These are phyloP conservation scores for Dasyprocta punctata DNA, from an alignment of 2,113 vertebrate species.

Conservation along the genomic window DNA sequence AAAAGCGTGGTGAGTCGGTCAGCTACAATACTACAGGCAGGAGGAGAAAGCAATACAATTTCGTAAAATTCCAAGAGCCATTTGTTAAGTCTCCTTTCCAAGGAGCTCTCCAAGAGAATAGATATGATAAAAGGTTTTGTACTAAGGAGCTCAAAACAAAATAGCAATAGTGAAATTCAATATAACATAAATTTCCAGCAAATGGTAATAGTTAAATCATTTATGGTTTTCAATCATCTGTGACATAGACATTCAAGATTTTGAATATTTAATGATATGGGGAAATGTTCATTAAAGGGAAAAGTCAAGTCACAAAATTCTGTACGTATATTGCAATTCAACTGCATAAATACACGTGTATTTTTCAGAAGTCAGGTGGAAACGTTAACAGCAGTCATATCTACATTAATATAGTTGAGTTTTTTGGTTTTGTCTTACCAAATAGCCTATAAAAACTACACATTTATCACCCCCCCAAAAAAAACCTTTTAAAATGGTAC, in stretches of 20 bases:
- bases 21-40: neutral
- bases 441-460: neutral
- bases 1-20: neutral
- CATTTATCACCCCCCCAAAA: neutral
- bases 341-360: neutral
- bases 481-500: neutral
- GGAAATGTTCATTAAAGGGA: neutral
- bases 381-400: neutral
- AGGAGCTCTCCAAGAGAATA: neutral
- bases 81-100: conserved; percentile 1
- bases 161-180: neutral
- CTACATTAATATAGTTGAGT: neutral
- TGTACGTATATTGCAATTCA: neutral
- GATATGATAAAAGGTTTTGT: neutral
- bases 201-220: neutral
- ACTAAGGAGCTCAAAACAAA: neutral
- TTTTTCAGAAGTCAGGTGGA: neutral
- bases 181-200: neutral
- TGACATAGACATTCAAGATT: neutral
- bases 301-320: neutral
- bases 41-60: neutral
- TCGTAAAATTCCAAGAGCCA: conserved; percentile 23
- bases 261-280: neutral
- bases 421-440: conserved; percentile 38
- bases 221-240: neutral